These are phyloP conservation scores for Leistus spinibarbis DNA, from an alignment of 2,888 invertebrate genomes.

Conservation along the genomic window DNA sequence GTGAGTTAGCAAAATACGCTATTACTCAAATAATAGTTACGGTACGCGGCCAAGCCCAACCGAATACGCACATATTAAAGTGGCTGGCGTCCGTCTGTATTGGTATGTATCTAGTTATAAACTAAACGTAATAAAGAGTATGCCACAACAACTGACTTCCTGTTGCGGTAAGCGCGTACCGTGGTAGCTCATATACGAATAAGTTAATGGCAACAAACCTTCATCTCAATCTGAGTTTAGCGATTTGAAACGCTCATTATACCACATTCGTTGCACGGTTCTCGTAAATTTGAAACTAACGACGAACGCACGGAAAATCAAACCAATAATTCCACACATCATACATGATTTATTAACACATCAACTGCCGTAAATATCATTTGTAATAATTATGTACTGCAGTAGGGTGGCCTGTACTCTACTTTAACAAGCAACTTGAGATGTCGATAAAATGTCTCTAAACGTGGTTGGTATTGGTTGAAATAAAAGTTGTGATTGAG, in stretches of 20 bases:
- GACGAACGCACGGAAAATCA: neutral
- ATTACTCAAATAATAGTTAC: constrained; percentile 38
- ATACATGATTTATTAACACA: neutral
- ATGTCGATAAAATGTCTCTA: no score
- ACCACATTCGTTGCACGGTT: neutral
- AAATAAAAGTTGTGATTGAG: no score
- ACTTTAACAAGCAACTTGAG: no score
- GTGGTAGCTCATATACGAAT: neutral
- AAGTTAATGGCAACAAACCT: neutral
- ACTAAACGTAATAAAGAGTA: neutral
- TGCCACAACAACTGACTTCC: neutral
- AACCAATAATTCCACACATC: neutral
- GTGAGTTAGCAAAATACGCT: constrained; percentile 25
- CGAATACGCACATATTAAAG: constrained; percentile 25
- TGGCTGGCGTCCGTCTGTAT: neutral
- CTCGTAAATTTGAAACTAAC: neutral
- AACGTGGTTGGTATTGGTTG: no score
- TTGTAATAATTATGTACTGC: neutral
- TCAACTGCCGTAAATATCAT: neutral
- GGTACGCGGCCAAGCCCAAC: constrained; percentile 8
- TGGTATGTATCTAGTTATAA: neutral
- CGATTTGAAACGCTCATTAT: neutral
- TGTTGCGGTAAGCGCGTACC: neutral
- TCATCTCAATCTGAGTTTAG: neutral
- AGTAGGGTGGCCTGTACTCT: no score